phyloP scores from a whole-genome alignment of 2,888 invertebrate species.

The Dusona sp. region DNA sequence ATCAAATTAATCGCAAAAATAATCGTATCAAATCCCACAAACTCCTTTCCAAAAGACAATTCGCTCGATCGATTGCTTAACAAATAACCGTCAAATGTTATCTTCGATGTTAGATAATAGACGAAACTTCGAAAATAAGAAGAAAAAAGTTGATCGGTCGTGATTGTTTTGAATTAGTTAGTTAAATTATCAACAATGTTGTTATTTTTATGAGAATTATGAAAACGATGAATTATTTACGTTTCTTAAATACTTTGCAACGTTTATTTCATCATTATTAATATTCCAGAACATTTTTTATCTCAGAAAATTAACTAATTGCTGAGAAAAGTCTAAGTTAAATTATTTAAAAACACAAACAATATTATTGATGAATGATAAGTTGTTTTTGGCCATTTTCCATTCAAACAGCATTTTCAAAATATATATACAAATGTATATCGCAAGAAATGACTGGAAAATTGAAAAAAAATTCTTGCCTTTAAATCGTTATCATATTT shows the following conservation, averaged over 20 bases:
- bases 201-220: background rate
- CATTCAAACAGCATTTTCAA: background rate
- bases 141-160: background rate
- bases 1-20: background rate
- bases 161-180: background rate
- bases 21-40: background rate
- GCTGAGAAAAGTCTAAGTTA: background rate
- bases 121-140: background rate
- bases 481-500: background rate
- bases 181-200: background rate
- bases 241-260: background rate
- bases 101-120: conserved; percentile 53
- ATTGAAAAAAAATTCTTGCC: background rate
- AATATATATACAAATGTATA: background rate
- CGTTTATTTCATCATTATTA: background rate
- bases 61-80: conserved; percentile 37
- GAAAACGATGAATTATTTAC: background rate
- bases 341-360: background rate
- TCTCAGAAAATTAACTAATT: background rate
- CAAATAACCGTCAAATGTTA: conserved; percentile 44
- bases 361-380: background rate
- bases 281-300: background rate
- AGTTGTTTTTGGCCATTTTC: background rate
- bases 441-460: background rate
- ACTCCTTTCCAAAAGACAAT: conserved; percentile 7